Conservation (phyloP, 2,888 invertebrate genomes). For the Physocephala rufipes region DNA sequence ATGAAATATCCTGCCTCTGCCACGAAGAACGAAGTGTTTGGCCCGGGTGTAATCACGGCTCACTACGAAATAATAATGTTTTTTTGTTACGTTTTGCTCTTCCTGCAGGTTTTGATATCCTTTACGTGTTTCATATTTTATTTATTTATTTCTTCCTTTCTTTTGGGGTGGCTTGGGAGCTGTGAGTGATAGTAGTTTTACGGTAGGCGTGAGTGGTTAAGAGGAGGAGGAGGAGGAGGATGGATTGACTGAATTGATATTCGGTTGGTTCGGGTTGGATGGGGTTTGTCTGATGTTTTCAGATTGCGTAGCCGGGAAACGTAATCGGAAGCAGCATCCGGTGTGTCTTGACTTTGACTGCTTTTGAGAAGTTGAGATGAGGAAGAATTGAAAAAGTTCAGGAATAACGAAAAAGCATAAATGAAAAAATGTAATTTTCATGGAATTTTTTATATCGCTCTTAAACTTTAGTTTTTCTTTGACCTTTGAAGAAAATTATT, state of each 20-base stretch:
- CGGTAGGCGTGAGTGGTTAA: background rate
- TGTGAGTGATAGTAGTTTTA: constrained; percentile 12
- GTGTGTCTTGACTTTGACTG: constrained; percentile 43
- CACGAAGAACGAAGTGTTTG: constrained; percentile 32
- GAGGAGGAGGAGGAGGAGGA: background rate
- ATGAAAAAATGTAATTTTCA: constrained; percentile 63
- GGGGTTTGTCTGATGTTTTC: constrained; percentile 31
- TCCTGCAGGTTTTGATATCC: constrained; percentile 5
- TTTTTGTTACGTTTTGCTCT: constrained; percentile 31
- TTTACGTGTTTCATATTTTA: constrained; percentile 25
- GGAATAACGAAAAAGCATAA: constrained; percentile 47
- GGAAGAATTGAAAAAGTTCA: constrained; percentile 31
- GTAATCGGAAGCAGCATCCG: constrained; percentile 42
- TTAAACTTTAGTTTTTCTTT: constrained; percentile 55
- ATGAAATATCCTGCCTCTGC: constrained; percentile 32
- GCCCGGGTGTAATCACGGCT: constrained; percentile 5
- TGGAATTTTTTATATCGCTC: constrained; percentile 51
- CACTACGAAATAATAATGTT: constrained; percentile 37
- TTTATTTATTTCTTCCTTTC: constrained; percentile 30
- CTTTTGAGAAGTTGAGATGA: constrained; percentile 51
- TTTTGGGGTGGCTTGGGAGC: background rate
- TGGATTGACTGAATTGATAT: too few relatives aligned
- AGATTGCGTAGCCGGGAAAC: constrained; percentile 6
- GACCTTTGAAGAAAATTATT: constrained; percentile 61
- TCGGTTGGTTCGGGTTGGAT: constrained; percentile 28